Evolutionary conservation across 2,797 vertebrate species (phyloP).

Genomic region (Mormyrops attenuatus): DNA sequence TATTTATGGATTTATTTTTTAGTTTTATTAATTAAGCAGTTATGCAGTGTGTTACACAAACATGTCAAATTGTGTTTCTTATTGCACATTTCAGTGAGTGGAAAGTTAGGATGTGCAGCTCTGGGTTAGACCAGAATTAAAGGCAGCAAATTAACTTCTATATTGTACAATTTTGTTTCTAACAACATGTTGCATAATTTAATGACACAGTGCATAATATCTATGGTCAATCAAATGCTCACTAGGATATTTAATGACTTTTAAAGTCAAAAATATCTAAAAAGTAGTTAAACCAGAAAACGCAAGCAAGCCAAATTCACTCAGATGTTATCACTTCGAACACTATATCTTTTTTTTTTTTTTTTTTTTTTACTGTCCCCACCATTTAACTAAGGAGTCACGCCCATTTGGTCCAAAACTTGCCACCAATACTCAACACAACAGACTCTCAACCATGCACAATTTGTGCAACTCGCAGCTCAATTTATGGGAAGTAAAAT

Average conservation of each 20-base stretch:
- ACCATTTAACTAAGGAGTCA: background rate
- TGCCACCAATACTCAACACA: background rate
- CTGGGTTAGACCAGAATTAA: background rate
- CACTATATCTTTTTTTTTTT: background rate
- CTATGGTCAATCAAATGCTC: background rate
- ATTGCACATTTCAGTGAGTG: background rate
- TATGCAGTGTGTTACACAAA: background rate
- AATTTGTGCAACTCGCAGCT: background rate
- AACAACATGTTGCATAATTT: background rate
- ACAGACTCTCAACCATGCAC: background rate
- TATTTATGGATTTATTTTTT: background rate
- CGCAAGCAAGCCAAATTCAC: background rate
- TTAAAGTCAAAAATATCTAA: background rate
- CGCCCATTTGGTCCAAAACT: background rate
- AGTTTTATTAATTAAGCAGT: background rate
- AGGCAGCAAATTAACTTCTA: background rate
- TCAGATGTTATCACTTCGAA: background rate
- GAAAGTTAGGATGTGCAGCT: background rate
- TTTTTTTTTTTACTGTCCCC: background rate
- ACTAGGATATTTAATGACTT: background rate
- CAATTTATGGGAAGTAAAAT: slow-evolving; percentile 2
- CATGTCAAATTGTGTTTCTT: background rate
- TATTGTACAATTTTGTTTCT: background rate
- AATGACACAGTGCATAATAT: background rate
- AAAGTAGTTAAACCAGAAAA: background rate